Evolutionary conservation across 2,888 invertebrate species (phyloP).

Genomic region (Lasius platythorax): DNA sequence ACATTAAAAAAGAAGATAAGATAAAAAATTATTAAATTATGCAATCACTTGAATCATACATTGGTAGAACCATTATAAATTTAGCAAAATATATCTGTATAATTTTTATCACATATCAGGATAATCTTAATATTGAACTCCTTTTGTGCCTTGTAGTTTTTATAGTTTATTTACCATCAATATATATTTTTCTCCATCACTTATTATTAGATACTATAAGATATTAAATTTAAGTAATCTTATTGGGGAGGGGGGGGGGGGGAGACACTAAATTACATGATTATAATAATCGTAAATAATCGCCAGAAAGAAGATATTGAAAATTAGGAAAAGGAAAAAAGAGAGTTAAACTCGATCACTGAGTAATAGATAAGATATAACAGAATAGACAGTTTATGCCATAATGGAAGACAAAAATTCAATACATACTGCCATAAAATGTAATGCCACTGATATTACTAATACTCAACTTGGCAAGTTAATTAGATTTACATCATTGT

Average conservation of each 20-base stretch:
- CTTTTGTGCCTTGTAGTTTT: conserved; percentile 21
- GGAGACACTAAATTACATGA: background rate
- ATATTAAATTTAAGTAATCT: conserved; percentile 12
- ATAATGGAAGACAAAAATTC: conserved; percentile 40
- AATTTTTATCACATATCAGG: conserved; percentile 1
- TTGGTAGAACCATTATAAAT: background rate
- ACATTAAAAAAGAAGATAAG: background rate
- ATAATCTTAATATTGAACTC: conserved; percentile 13
- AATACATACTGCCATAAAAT: conserved; percentile 46
- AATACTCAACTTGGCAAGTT: background rate
- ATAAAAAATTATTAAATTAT: conserved; percentile 1
- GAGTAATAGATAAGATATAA: conserved; percentile 46
- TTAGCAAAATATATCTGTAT: background rate
- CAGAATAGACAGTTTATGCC: conserved; percentile 17
- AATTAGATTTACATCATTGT: conserved; percentile 16
- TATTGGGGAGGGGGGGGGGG: background rate
- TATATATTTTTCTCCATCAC: conserved; percentile 8
- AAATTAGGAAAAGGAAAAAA: background rate
- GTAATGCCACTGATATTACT: background rate
- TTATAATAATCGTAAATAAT: conserved; percentile 24
- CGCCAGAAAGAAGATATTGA: background rate
- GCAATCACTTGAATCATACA: background rate
- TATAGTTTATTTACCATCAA: conserved; percentile 10
- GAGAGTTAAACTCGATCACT: background rate
- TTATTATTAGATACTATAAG: background rate